phyloP scores from a whole-genome alignment of 2,113 vertebrate species.

The Mormyrus iriodes region DNA sequence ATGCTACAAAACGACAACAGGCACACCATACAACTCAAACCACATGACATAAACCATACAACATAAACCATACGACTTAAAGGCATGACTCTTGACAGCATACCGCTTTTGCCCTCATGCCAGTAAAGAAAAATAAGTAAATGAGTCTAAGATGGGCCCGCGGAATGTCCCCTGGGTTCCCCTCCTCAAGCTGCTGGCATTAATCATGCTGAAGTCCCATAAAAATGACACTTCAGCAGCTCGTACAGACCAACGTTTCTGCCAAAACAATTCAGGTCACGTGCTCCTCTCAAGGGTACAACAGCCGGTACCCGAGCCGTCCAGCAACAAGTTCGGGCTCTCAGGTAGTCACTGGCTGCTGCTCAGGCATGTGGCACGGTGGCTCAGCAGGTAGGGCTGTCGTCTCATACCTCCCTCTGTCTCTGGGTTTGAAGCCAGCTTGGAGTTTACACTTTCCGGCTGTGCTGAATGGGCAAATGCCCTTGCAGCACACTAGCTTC shows the following conservation, averaged over 20 bases:
- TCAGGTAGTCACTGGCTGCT: neutral
- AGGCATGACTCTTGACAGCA: neutral
- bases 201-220: neutral
- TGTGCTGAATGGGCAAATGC: neutral
- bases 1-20: neutral
- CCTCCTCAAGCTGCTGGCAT: neutral
- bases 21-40: too few species aligned
- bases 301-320: neutral
- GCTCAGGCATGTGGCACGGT: neutral
- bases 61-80: neutral
- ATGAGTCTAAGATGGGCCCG: neutral
- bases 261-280: neutral
- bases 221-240: neutral
- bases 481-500: neutral
- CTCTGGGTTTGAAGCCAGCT: neutral
- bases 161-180: neutral
- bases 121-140: neutral
- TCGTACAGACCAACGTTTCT: neutral
- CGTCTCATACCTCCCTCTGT: neutral
- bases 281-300: neutral
- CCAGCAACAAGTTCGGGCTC: neutral
- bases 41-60: too few species aligned
- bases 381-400: neutral
- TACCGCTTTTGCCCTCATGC: neutral
- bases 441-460: neutral